Conservation (phyloP, 2,888 invertebrate genomes). For the Drosophila multiciliata region DNA sequence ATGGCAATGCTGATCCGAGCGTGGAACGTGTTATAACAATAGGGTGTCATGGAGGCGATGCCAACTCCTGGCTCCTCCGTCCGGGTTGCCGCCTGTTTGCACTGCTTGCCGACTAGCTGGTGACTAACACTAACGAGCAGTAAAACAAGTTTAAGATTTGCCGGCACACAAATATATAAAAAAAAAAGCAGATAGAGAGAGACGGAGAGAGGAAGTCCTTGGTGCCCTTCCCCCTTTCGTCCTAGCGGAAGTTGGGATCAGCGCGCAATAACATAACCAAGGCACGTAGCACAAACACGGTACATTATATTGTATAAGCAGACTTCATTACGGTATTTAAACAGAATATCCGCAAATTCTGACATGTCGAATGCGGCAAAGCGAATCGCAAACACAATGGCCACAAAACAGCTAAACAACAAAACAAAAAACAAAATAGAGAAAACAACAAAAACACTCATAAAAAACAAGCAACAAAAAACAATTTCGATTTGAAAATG, state of each 20-base stretch:
- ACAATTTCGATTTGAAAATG: background rate
- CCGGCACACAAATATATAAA: constrained; percentile 73
- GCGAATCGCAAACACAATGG: constrained; percentile 45
- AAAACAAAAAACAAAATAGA: background rate
- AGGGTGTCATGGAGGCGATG: constrained; percentile 65
- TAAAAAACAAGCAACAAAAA: background rate
- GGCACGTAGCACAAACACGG: constrained; percentile 84
- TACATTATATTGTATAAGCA: constrained; percentile 84
- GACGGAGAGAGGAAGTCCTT: background rate
- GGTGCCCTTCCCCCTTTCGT: background rate
- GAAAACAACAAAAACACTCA: background rate
- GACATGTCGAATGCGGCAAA: constrained; percentile 66
- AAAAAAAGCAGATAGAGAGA: constrained; percentile 41
- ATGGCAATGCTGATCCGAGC: constrained; percentile 15
- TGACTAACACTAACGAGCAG: constrained; percentile 78
- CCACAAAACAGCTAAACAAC: constrained; percentile 6
- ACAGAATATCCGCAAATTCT: constrained; percentile 80
- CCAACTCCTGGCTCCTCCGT: background rate
- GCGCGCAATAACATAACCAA: constrained; percentile 82
- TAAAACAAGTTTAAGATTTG: constrained; percentile 81
- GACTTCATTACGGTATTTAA: constrained; percentile 84
- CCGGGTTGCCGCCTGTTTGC: background rate
- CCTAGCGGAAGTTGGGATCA: constrained; percentile 62
- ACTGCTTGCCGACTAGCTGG: constrained; percentile 36
- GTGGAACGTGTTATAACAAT: constrained; percentile 75